Evolutionary conservation across 2,113 vertebrate genomes (phyloP).

Genomic region (Vulpes lagopus): DNA sequence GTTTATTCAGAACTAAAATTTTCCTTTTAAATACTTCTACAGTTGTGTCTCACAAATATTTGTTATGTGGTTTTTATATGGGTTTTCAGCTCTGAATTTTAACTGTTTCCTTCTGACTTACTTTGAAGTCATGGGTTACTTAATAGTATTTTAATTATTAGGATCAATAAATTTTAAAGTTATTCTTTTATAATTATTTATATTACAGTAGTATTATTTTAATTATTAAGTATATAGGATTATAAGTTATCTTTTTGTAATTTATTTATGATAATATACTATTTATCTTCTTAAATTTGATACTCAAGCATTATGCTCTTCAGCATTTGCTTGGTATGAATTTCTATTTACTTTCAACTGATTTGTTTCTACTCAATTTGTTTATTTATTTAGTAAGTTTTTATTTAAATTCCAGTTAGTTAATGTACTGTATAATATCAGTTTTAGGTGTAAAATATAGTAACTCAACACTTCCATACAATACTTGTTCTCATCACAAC

Average conservation of each 20-base stretch:
- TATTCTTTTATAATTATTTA: background rate
- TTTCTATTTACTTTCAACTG: background rate
- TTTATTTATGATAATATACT: background rate
- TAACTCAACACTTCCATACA: background rate
- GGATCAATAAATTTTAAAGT: background rate
- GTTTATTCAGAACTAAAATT: background rate
- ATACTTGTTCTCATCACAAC: background rate
- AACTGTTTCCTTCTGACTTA: background rate
- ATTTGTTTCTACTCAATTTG: background rate
- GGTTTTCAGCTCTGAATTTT: background rate
- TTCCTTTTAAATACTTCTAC: background rate
- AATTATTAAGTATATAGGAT: background rate
- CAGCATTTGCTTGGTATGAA: background rate
- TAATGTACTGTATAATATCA: background rate
- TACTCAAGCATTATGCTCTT: background rate
- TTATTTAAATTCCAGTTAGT: background rate
- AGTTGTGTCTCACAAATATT: slow-evolving; percentile 3
- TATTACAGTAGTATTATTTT: slow-evolving; percentile 37
- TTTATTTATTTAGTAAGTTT: background rate
- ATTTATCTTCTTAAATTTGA: background rate
- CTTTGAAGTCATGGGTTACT: background rate
- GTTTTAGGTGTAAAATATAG: background rate
- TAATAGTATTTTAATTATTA: slow-evolving; percentile 21
- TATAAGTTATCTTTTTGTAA: background rate
- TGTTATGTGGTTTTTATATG: background rate